Evolutionary conservation across 2,113 vertebrate species (phyloP), one percentile per base, ranked within the genome.

Genomic region (Gadus macrocephalus): DNA sequence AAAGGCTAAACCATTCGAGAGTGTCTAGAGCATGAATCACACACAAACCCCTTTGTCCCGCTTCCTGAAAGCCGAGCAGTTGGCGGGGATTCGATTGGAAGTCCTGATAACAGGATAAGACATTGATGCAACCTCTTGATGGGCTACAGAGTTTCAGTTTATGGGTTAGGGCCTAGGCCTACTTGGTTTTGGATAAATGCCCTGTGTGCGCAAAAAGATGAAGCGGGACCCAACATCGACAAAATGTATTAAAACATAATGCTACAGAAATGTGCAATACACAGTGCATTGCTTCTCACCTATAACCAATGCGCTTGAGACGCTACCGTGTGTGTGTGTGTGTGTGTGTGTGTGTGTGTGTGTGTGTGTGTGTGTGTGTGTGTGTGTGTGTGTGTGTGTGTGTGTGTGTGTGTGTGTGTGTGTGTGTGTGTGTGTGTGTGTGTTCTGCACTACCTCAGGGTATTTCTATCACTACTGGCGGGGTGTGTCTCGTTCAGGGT

Each of bases 41-140:
- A 71, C 72, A 4, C 69, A 69, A 56, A 62, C 69, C 76, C 80
- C 81, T 84, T 88, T 87, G 82, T 89, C 75, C 82, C 66, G 69
- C 71, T 83, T 87, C 81, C 88, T 83, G 82, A 78, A 82, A 76
- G 67, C 69, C 73, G 73, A 79, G 62, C 68, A 76, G 31, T 56
- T 35, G 62, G 56, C 76, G 60, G 35, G 71, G 64, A 70, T 14
- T n/a, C 14, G 28, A 71, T 79, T 83, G 78, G 64, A 74, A 69
- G 69, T 25, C 55, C 60, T 72, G 87, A 78, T 82, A 83, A 81
- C 70, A 74, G 72, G 31, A 61, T 58, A 27, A 70, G 58, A 67
- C 66, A 68, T 67, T 42, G 22, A 7, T 61, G 27, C 28, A 15
- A 69, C 5, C 12, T 17, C 62, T 35, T 15, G 17, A 60, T 60